Base-by-base conservation (phyloP, 2,113 vertebrate species). In the Zosterops japonicus region DNA sequence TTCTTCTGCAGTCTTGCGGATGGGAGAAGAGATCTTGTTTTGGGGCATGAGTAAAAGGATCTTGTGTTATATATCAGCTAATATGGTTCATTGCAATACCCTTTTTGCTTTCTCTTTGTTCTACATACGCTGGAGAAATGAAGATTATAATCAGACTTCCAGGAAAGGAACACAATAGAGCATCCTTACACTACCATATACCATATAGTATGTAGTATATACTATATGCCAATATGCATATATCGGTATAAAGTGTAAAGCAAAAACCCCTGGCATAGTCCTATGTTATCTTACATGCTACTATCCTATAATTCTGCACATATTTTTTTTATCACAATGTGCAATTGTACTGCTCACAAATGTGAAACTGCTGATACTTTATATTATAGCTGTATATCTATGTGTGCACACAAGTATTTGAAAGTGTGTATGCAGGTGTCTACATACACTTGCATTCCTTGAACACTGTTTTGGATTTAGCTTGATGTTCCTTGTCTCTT, bases 371-470 rank as follows among this genome's bases (percentile, higher is more conserved):
- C 3, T 53, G 49, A 31, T 33, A 29, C 1, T 50, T 70, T 36
- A 12, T 57, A 20, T 42, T 21, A 13, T 5, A 63, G 12, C 4
- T 59, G 5, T 20, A 11, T 23, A 10, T 35, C 12, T 39, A 17
- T n/a, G 13, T 35, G 5, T 5, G 8, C 4, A 0, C 12, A 3
- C 5, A 14, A 0, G 1, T 11, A 14, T 9, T 4, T 50, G 29
- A 29, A 21, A n/a, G 8, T 3, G 1, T 1, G 0, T 59, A 14
- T 25, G 15, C 25, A 29, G 29, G 41, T n/a, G 7, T 24, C 24
- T 49, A 33, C 19, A 14, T 5, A 7, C 6, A 10, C 1, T 1
- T 33, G 5, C 49, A 33, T 53, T 90, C 39, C 35, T 93, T 44
- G 2, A 4, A 12, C 12, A 25, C 39, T 70, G 3, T 17, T 29